These are phyloP conservation scores for Drosophila infuscata DNA, from an alignment of 2,888 invertebrate species.

Conservation along the genomic window DNA sequence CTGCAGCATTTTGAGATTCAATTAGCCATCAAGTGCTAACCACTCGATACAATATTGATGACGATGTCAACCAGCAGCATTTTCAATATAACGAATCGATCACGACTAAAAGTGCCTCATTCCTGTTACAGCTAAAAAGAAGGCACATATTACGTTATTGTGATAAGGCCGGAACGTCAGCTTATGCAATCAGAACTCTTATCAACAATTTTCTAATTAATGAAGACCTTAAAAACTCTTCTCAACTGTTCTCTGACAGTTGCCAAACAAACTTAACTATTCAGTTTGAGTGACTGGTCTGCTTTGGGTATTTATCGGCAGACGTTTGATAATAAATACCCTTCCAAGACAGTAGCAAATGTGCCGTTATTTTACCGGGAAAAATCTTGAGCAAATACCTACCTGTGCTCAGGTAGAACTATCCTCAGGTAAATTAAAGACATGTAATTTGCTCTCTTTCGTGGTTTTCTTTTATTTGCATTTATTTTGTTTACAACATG, in stretches of 20 bases:
- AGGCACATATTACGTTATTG: not conserved
- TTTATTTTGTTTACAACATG: conserved; percentile 73
- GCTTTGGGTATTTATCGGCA: not conserved
- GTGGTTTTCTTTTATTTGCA: conserved; percentile 37
- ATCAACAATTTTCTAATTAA: conserved; percentile 40
- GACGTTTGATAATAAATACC: conserved; percentile 9
- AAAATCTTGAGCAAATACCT: not conserved
- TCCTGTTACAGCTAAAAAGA: conserved; percentile 1
- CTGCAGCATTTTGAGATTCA: conserved; percentile 51
- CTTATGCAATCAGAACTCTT: conserved; percentile 39
- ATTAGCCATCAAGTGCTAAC: conserved; percentile 66
- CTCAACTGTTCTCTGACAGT: conserved; percentile 8
- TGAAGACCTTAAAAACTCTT: conserved; percentile 11
- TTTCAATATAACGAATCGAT: conserved; percentile 33
- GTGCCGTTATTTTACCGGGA: not conserved
- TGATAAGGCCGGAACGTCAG: conserved; percentile 35
- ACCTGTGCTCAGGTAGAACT: conserved; percentile 23
- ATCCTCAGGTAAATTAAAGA: conserved; percentile 5
- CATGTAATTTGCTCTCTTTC: conserved; percentile 11
- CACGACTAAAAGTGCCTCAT: conserved; percentile 31
- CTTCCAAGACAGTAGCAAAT: not conserved
- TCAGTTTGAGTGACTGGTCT: conserved; percentile 7
- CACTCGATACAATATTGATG: conserved; percentile 31
- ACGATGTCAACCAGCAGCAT: conserved; percentile 50
- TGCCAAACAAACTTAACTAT: conserved; percentile 17